Evolutionary conservation across 92 coral and sea anemone genomes (phyloP), one percentile per base, ranked within the genome.

Genomic region (Epizoanthus fatuus): DNA sequence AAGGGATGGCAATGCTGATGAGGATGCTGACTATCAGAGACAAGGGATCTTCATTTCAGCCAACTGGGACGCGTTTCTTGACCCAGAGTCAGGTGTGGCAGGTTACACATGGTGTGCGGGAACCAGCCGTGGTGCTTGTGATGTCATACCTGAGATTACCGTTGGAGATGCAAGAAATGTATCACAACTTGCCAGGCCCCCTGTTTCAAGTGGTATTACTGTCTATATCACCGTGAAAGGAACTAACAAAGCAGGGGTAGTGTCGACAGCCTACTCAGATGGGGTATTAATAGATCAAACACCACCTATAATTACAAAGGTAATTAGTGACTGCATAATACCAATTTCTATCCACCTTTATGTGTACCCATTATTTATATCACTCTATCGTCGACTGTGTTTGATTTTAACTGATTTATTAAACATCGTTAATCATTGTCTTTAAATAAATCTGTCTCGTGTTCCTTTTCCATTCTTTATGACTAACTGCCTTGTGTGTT

Each of bases 41-140:
- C 69, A 78, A 16, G 95, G 63, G 56, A 80, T 92, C 9, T 90
- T 81, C 60, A 80, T 95, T 9, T 82, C 88, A 17, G 92, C 91
- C 44, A 93, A 93, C 87, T 95, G 98, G 98, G 98, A 93, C 20
- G 86, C 84, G 72, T 95, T 86, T 78, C 47, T 66, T 32, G 98
- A 95, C 63, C 76, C 86, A 35, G 98, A 95, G 69, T 93, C 98
- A 49, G 93, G 89, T 14, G 80, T 95, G 29, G 74, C 57, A 15
- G 75, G 80, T 60, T 95, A 88, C 88, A 84, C 81, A 22, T 84
- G 89, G 89, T 95, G 98, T 68, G 98, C 98, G 2, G 98, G 98
- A 4, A 95, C 94, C 16, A 69, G 63, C 1, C 77, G 71, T 69
- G 98, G 96, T 10, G 67, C 87, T 13, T 95, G 98, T 75, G 98